phyloP scores from a whole-genome alignment of 2,113 vertebrate genomes.

The Esox niger region DNA sequence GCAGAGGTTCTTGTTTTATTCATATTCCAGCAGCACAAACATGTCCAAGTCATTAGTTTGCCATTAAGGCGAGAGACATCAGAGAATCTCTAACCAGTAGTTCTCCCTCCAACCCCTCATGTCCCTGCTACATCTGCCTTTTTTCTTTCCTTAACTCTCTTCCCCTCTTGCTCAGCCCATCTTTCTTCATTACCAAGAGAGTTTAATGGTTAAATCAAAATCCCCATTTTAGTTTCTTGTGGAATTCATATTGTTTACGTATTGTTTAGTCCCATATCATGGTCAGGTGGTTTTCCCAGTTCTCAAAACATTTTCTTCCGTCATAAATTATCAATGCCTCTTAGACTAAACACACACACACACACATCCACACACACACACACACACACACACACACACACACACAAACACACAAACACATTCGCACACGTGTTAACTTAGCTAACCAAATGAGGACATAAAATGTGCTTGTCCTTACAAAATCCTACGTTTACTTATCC shows the following conservation, averaged over 20 bases:
- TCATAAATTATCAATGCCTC: background rate
- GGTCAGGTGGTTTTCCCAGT: background rate
- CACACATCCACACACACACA: background rate
- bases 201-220: background rate
- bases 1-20: background rate
- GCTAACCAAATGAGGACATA: too few relatives aligned
- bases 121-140: background rate
- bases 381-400: background rate
- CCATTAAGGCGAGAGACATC: background rate
- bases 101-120: background rate
- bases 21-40: slow-evolving; percentile 3
- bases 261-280: background rate
- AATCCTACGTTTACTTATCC: too few relatives aligned
- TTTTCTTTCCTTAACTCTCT: background rate
- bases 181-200: background rate
- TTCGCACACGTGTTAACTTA: background rate
- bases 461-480: too few relatives aligned
- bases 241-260: background rate
- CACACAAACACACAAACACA: background rate
- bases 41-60: background rate
- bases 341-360: background rate
- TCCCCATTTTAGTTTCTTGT: background rate
- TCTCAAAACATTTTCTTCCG: background rate
- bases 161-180: background rate
- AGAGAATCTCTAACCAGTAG: background rate